Evolutionary conservation across 1,140 invertebrate species (phyloP).

Genomic region (Papilio glaucus): DNA sequence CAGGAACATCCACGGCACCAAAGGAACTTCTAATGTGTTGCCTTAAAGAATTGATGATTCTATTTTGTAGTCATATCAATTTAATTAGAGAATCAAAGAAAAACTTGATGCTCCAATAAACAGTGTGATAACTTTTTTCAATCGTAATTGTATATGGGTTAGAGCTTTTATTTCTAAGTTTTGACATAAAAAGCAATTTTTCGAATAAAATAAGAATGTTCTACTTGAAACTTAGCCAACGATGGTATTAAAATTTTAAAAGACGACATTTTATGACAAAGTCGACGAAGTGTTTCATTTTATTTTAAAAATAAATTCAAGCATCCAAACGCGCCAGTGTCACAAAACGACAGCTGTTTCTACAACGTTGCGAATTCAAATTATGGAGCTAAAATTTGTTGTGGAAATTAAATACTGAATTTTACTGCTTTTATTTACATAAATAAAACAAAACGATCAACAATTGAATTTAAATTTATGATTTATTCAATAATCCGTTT

Average conservation of each 20-base stretch:
- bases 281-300: conserved; percentile 38
- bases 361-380: conserved; percentile 62
- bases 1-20: too few relatives aligned
- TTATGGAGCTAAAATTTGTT: conserved; percentile 58
- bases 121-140: too few relatives aligned
- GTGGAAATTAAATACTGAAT: conserved; percentile 35
- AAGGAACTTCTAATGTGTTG: too few relatives aligned
- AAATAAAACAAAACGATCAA: conserved; percentile 40
- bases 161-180: background rate
- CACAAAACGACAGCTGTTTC: conserved; percentile 60
- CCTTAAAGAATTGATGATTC: too few relatives aligned
- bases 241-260: conserved; percentile 26
- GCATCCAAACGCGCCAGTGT: conserved; percentile 42
- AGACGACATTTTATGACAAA: conserved; percentile 30
- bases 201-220: conserved; percentile 13
- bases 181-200: conserved; percentile 12
- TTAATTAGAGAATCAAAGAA: too few relatives aligned
- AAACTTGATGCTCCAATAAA: too few relatives aligned
- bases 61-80: too few relatives aligned
- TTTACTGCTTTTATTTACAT: conserved; percentile 39
- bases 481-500: conserved; percentile 14
- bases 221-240: conserved; percentile 34
- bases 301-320: conserved; percentile 52
- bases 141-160: too few relatives aligned
- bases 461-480: background rate